These are phyloP conservation scores for Pseudococcus viburni DNA, from an alignment of 2,888 invertebrate species.

Conservation along the genomic window DNA sequence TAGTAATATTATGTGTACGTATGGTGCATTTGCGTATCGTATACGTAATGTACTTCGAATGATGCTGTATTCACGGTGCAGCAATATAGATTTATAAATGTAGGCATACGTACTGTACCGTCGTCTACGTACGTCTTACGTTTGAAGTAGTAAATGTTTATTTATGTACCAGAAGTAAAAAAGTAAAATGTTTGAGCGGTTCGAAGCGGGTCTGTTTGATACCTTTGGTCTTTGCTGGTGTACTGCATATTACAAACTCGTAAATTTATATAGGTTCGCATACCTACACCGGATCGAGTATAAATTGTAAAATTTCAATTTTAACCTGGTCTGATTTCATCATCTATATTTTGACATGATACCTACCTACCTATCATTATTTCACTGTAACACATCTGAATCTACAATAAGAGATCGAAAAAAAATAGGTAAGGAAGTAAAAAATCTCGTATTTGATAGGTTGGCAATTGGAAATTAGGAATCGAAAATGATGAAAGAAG, in stretches of 20 bases:
- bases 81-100: too few species aligned
- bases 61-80: neutral
- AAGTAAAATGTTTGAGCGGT: constrained; percentile 49
- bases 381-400: too few species aligned
- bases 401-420: too few species aligned
- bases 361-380: neutral
- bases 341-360: neutral
- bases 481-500: too few species aligned
- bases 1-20: constrained; percentile 54
- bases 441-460: too few species aligned
- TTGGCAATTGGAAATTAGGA: too few species aligned
- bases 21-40: neutral
- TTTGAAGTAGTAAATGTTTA: constrained; percentile 62
- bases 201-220: constrained; percentile 44
- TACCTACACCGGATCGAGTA: neutral
- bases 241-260: neutral
- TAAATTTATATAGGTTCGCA: neutral
- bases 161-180: constrained; percentile 54
- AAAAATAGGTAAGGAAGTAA: too few species aligned
- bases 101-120: neutral
- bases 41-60: too few species aligned
- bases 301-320: neutral
- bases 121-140: constrained; percentile 13
- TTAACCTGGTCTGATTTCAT: neutral
- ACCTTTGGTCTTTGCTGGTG: constrained; percentile 1